These are phyloP conservation scores for Mormyrus proboscirostris DNA, from an alignment of 2,797 vertebrate genomes.

Conservation along the genomic window DNA sequence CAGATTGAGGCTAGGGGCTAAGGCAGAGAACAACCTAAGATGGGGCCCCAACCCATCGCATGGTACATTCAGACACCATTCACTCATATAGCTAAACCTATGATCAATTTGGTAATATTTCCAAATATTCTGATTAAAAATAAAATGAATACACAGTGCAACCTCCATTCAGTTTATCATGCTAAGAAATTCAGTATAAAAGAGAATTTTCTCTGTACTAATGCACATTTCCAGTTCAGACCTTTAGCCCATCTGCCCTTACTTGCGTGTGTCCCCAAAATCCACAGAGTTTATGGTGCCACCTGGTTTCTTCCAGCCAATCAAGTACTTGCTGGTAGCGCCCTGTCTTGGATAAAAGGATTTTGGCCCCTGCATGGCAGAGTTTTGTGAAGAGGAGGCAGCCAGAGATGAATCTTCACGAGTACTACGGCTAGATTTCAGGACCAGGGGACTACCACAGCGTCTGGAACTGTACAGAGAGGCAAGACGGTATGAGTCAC, in stretches of 20 bases:
- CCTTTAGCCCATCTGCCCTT: constrained; percentile 49
- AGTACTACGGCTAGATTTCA: constrained; percentile 81
- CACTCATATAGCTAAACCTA: background rate
- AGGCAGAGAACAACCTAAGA: background rate
- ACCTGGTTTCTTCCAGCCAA: constrained; percentile 97
- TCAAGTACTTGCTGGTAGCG: constrained; percentile 97
- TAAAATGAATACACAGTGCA: background rate
- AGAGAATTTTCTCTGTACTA: background rate
- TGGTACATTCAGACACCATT: background rate
- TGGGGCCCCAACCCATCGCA: background rate
- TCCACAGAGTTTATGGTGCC: constrained; percentile 98
- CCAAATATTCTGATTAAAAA: background rate
- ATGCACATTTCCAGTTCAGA: background rate
- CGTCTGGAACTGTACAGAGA: constrained; percentile 67
- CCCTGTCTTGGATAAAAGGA: constrained; percentile 98
- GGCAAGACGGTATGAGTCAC: constrained; percentile 46
- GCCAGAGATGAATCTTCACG: constrained; percentile 82
- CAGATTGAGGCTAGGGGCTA: background rate
- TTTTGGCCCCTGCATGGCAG: constrained; percentile 82
- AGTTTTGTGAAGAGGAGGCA: constrained; percentile 84
- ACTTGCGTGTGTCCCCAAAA: constrained; percentile 97
- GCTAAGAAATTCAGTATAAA: background rate
- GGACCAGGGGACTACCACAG: constrained; percentile 76
- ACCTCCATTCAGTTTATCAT: background rate
- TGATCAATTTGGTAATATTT: background rate